Base-by-base conservation (phyloP, 2,888 invertebrate species). In the Cosmia trapezina region DNA sequence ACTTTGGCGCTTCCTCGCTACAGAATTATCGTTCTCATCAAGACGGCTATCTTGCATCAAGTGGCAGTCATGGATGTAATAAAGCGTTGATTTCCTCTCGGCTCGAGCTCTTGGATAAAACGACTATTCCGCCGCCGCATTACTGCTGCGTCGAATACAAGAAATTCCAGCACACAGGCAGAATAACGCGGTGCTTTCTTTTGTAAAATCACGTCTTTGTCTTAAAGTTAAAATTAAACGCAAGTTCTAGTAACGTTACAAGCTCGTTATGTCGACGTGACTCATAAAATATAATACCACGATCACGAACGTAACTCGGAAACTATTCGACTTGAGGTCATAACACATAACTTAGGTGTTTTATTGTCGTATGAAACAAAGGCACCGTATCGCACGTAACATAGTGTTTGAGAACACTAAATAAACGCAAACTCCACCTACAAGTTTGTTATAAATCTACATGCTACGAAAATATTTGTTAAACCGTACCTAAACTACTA, bases 281-380 rank as follows among this genome's bases (percentile, higher is more conserved):
- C 84, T 92, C 91, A 91, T 90, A 91, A 89, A 89, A 86, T 76
- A 85, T 81, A 85, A 87, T 77, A 85, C 83, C 83, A 73, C 86
- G 86, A 89, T 88, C 85, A 86, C 86, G 82, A 88, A 84, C 83
- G 82, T 87, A 86, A 88, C 89, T 91, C 81, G 84, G 89, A 89
- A 92, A 91, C 89, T 89, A 90, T 90, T 91, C 87, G 87, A 89
- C 86, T 87, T 89, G 81, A 88, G 89, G 91, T 90, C 88, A 89
- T 89, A 90, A 89, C 87, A 89, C 88, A 90, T 90, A 91, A 91
- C 91, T 90, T 89, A 85, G 77, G 76, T 87, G 86, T 90, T 91
- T 92, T 90, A 92, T 87, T 87, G 87, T 80, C 79, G 83, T 73
- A 69, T 66, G 83, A 84, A 91, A 90, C 88, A 90, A 90, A 88